Evolutionary conservation across 2,888 invertebrate genomes (phyloP).

Genomic region (Zhuqinia jingwanae): DNA sequence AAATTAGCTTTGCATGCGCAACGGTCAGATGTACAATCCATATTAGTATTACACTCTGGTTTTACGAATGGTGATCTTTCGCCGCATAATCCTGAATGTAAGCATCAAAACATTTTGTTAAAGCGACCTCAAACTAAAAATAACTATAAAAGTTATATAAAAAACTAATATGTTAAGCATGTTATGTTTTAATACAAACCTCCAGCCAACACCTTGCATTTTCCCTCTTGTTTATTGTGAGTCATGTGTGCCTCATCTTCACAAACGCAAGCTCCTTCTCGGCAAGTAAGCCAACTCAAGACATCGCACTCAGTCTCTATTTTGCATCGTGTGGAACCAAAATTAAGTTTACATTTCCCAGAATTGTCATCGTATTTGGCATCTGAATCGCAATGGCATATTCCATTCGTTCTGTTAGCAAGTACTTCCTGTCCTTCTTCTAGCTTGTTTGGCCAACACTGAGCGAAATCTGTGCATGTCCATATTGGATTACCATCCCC

Average conservation of each 20-base stretch:
- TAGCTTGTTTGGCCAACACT: background rate
- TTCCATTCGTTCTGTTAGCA: constrained; percentile 28
- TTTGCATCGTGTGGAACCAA: constrained; percentile 15
- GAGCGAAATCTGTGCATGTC: constrained; percentile 47
- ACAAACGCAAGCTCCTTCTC: constrained; percentile 44
- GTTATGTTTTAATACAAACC: background rate
- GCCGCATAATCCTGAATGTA: background rate
- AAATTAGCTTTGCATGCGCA: constrained; percentile 14
- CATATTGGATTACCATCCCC: background rate
- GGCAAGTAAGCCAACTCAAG: constrained; percentile 28
- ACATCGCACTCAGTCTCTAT: constrained; percentile 30
- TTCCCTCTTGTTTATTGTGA: background rate
- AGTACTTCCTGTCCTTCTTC: no score
- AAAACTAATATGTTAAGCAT: background rate
- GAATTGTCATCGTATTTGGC: background rate
- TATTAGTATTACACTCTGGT: background rate
- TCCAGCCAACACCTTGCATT: background rate
- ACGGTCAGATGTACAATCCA: background rate
- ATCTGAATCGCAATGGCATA: constrained; percentile 22
- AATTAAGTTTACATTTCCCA: constrained; percentile 12
- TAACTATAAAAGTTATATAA: no score
- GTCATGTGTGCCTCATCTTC: constrained; percentile 1
- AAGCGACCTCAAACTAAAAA: no score
- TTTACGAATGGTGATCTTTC: background rate
- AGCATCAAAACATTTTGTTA: background rate